Base-by-base conservation (phyloP, 2,113 vertebrate genomes). In the Penelope pileata region DNA sequence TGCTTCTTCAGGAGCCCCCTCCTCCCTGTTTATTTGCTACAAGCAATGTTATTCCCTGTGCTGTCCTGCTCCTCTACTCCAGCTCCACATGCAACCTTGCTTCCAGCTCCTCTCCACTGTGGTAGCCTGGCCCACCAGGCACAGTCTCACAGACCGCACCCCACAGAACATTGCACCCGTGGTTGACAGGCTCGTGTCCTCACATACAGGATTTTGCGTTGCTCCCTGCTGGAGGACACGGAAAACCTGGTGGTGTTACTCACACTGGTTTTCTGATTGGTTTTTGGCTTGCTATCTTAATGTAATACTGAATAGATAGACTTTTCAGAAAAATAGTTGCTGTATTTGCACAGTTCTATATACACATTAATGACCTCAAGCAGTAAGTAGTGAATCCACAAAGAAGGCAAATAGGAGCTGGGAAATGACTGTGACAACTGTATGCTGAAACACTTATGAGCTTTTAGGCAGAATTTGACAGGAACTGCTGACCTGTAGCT, bases 51-150 rank as follows among this genome's bases (percentile, higher is more conserved):
- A 59, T 50, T 63, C 4, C 12, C 13, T 3, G 0, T 47, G 47
- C 16, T 82, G 27, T 45, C 66, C 66, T 80, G 18, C 6, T 90
- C 43, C 40, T 72, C 47, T 56, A 29, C n/a, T 75, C n/a, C 27
- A 43, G 60, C 48, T 34, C 30, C 40, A 83, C 42, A 63, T 0
- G 2, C 0, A 2, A 17, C 40, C 27, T n/a, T 85, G 8, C 27
- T 78, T 64, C 29, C 18, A 78, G 21, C 11, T 67, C 30, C 38
- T 56, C 54, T 24, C 47, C 23, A 6, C 40, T 27, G 43, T 29
- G 27, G 67, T 85, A 45, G 23, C 40, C 30, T 5, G 1, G 50
- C 27, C 32, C 32, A 53, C 17, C 14, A 40, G 34, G 12, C 12
- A 21, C 14, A 16, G 0, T 14, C 42, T 72, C 54, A 62, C 22